Evolutionary conservation across 2,113 vertebrate species (phyloP).

Genomic region (Solea solea): DNA sequence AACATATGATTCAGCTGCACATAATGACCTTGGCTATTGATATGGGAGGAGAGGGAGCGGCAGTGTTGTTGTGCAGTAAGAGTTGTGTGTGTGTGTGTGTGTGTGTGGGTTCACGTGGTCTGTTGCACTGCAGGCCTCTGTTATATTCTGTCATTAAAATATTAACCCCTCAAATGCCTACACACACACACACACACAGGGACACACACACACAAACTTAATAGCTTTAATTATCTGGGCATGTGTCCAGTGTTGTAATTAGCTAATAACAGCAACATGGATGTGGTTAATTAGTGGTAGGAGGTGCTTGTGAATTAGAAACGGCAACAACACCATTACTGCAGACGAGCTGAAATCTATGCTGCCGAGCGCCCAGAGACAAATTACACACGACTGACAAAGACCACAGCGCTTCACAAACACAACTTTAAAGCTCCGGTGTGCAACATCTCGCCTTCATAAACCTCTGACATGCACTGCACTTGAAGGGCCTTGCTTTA

Average conservation of each 20-base stretch:
- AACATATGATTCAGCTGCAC: constrained; percentile 77
- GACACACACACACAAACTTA: constrained; percentile 42
- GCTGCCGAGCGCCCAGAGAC: background rate
- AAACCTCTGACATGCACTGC: no score
- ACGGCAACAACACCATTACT: constrained; percentile 53
- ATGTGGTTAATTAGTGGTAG: constrained; percentile 76
- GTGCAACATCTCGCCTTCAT: no score
- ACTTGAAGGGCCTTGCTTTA: no score
- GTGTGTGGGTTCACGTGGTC: constrained; percentile 32
- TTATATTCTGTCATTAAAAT: constrained; percentile 68
- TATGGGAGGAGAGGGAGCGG: constrained; percentile 52
- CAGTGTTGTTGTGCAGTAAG: constrained; percentile 24
- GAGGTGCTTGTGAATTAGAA: constrained; percentile 65
- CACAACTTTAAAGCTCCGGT: background rate
- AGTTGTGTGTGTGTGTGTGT: background rate
- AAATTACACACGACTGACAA: background rate
- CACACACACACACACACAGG: constrained; percentile 16
- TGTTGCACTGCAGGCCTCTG: constrained; percentile 53
- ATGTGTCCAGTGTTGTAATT: constrained; percentile 76
- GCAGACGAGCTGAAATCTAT: background rate
- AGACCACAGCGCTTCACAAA: background rate
- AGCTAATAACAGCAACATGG: constrained; percentile 76
- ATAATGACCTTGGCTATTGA: constrained; percentile 77
- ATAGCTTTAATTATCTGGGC: constrained; percentile 75
- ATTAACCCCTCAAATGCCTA: constrained; percentile 59